Conservation (phyloP, 2,113 vertebrate species). For the Nyctereutes procyonoides region DNA sequence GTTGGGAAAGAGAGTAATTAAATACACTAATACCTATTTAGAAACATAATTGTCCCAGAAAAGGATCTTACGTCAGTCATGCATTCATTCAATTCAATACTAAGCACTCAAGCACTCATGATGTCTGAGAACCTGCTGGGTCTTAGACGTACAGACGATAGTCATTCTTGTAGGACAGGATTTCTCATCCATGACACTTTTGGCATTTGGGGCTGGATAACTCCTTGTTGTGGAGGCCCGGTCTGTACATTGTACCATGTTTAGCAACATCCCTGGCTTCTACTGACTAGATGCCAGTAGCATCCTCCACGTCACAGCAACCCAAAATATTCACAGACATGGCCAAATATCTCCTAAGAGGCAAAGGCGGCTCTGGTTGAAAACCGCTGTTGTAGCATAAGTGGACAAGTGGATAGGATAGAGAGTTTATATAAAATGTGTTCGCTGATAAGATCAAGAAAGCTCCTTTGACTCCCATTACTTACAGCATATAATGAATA, state of each 20-base stretch:
- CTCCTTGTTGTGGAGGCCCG: neutral
- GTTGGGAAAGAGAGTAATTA: neutral
- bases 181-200: neutral
- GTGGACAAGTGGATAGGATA: neutral
- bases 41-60: neutral
- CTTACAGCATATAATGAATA: neutral
- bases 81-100: neutral
- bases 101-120: neutral
- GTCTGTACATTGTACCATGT: neutral
- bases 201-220: neutral
- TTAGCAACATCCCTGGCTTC: neutral
- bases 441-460: neutral
- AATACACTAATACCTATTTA: neutral
- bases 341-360: neutral
- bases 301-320: neutral
- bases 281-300: neutral
- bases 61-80: neutral
- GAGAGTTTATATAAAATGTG: neutral
- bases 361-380: neutral
- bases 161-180: neutral
- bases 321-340: neutral
- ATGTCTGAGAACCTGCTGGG: neutral
- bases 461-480: neutral
- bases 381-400: neutral
- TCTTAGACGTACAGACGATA: neutral